Evolutionary conservation across 2,888 invertebrate species (phyloP), one percentile per base, ranked within the genome.

Genomic region (Hipparchia sbordonii): DNA sequence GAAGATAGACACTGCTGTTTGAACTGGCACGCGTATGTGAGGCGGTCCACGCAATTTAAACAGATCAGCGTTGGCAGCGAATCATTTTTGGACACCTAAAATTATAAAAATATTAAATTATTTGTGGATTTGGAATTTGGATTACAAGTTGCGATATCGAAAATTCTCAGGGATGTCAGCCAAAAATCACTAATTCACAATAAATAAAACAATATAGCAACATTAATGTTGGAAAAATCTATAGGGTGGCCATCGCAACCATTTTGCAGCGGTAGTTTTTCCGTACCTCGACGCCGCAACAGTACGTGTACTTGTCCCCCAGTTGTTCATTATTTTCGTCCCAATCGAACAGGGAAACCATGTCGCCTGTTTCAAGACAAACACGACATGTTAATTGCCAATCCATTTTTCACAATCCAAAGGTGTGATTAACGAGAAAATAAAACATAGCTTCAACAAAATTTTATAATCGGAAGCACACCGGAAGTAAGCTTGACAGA

Each of bases 231-330:
- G 82, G 86, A 85, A 90, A 91, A 92, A 91, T 89, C 84, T 82
- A 88, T 89, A 87, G 94, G 93, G 94, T 94, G 93, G 94, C 94
- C 94, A 94, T 90, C 89, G 93, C 92, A 91, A 92, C 91, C 92
- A 93, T 94, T 65, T 93, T 93, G 91, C 85, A 88, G 84, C 87
- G 84, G 88, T 86, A 86, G 88, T 90, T 90, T 90, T 91, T 90
- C 39, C 89, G 79, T 89, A 93, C 94, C 91, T 94, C 89, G 77
- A 93, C 88, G 82, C 93, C 92, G 81, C 92, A 91, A 81, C 93
- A 93, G 82, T 84, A 92, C 23, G 88, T 86, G 82, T 93, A 94
- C 84, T 94, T 94, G 85, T 94, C 93, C 77, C 90, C 87, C 48
- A 94, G 91, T 89, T 94, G 93, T 85, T 94, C 93, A 79, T 94